phyloP scores from a whole-genome alignment of 2,113 vertebrate species.

The Pogonocichla stellata region DNA sequence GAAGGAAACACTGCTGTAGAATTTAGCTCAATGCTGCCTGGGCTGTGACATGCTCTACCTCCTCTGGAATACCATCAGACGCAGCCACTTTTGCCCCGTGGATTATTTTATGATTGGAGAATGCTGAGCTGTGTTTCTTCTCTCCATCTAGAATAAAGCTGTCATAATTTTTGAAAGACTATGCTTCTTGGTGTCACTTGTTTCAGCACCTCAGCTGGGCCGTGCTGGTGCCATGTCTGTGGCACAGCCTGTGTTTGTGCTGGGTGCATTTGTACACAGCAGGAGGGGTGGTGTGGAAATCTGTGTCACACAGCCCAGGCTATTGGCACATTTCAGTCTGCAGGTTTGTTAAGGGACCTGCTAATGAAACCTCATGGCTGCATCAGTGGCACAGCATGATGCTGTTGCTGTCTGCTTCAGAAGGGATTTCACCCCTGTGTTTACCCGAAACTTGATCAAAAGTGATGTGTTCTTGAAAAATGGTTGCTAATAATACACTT shows the following conservation, averaged over 20 bases:
- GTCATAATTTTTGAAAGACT: neutral
- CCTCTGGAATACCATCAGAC: neutral
- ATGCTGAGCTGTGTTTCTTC: neutral
- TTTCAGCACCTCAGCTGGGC: neutral
- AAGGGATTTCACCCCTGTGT: neutral
- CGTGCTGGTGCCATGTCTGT: rapidly evolving
- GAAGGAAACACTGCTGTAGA: neutral
- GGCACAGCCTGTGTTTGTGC: neutral
- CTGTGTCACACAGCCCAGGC: neutral
- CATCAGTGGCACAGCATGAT: neutral
- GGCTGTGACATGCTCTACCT: neutral
- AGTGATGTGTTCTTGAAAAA: neutral
- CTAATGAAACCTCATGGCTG: neutral
- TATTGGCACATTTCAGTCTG: neutral
- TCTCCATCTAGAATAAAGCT: neutral
- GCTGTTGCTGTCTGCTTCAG: neutral
- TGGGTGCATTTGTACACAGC: neutral
- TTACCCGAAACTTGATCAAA: neutral
- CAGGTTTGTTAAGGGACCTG: neutral
- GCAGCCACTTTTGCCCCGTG: neutral
- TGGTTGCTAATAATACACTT: neutral
- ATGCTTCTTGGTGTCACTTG: neutral
- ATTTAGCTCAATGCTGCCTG: neutral
- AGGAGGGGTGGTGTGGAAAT: neutral
- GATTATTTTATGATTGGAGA: neutral